phyloP scores from a whole-genome alignment of 2,113 vertebrate species.

The Synodontis membranacea region DNA sequence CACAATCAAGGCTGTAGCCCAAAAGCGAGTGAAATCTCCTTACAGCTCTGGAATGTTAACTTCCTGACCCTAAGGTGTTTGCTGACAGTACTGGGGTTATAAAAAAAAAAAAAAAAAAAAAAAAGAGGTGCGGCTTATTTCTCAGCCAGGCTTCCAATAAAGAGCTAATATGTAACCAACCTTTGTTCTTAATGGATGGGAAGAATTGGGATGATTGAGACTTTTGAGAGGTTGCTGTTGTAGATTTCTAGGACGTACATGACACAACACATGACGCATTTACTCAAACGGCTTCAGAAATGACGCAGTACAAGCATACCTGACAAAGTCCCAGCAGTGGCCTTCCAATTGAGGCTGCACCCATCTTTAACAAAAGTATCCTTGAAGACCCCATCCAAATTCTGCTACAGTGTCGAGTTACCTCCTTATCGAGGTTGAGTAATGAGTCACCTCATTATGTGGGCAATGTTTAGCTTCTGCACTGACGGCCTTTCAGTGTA shows the following conservation, averaged over 20 bases:
- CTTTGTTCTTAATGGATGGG: slow-evolving; percentile 11
- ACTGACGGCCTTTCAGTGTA: background rate
- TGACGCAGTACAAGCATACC: background rate
- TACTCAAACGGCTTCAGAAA: background rate
- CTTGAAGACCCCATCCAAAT: background rate
- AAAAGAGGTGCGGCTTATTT: slow-evolving; percentile 7
- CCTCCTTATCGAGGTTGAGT: background rate
- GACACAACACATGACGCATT: background rate
- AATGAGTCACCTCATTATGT: background rate
- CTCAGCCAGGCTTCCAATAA: slow-evolving; percentile 26
- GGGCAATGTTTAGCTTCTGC: background rate
- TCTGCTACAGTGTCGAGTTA: background rate
- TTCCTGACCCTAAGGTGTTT: slow-evolving; percentile 44
- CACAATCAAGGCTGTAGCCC: slow-evolving; percentile 8
- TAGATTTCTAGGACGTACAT: background rate
- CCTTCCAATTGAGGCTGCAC: background rate
- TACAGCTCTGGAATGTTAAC: slow-evolving; percentile 39
- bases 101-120: slow-evolving; percentile 19
- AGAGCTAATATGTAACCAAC: slow-evolving; percentile 33
- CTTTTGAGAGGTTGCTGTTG: background rate
- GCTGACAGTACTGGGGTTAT: slow-evolving; percentile 25
- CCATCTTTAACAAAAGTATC: background rate
- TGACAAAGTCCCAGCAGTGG: background rate
- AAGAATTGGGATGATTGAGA: background rate
- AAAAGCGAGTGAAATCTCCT: slow-evolving; percentile 24